Percentiles rank a stretch among this genome's conserved stretches.
phyloP scores from a whole-genome alignment of 2,888 invertebrate genomes.

The Cheilosia pagana region DNA sequence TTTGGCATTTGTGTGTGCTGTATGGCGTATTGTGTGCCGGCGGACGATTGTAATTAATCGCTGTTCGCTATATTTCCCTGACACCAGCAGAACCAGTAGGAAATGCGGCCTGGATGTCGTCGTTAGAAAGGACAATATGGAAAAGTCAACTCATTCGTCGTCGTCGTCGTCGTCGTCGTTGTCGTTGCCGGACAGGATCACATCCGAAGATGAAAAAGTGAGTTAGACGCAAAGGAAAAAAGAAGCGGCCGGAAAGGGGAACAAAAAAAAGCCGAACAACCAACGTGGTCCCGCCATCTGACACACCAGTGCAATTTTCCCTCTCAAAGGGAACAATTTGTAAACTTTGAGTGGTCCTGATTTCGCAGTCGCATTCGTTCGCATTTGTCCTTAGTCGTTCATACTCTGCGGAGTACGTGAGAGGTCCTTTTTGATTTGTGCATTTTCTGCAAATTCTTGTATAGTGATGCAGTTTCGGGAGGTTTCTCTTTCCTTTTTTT shows the following conservation, averaged over 20 bases:
- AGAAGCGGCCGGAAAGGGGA: not conserved
- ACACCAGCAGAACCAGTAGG: constrained; percentile 58
- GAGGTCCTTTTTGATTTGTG: constrained; percentile 46
- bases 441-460: constrained; percentile 24
- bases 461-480: not conserved
- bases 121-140: constrained; percentile 64
- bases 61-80: constrained; percentile 65
- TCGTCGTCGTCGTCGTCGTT: constrained; percentile 17
- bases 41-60: constrained; percentile 69
- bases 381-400: constrained; percentile 26
- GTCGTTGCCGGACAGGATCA: constrained; percentile 41
- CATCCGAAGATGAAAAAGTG: constrained; percentile 60
- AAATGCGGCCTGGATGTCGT: constrained; percentile 67
- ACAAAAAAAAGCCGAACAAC: constrained; percentile 3
- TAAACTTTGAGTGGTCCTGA: constrained; percentile 65
- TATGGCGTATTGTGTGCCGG: constrained; percentile 30
- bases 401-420: constrained; percentile 45
- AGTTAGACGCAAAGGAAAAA: constrained; percentile 14
- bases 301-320: constrained; percentile 55
- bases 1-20: not conserved
- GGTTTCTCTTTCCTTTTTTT: not conserved
- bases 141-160: constrained; percentile 61
- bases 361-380: constrained; percentile 48
- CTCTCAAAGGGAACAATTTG: constrained; percentile 67
- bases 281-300: constrained; percentile 12